Evolutionary conservation across 2,888 invertebrate species (phyloP), one percentile per base, ranked within the genome.

Genomic region (Eupsilia transversa): DNA sequence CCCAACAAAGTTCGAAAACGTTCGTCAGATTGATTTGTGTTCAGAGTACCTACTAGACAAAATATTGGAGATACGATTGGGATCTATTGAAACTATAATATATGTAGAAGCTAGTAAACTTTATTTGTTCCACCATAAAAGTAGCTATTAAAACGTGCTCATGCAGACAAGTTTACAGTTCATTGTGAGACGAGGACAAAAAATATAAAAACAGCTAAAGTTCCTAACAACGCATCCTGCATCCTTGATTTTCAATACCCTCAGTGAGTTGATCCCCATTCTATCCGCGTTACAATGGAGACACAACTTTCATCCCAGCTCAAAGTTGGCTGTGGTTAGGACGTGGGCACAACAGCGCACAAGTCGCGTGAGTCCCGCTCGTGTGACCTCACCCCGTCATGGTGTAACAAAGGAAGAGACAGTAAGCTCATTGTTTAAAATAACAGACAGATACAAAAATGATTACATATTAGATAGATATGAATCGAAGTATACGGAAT

Each of bases 231-330:
- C 60, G 57, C 49, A 54, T 63, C 56, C 59, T 49, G 59, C 52
- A 79, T 61, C 14, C n/a, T 38, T 72, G 65, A 70, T 76, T 60
- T 84, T 79, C 77, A 82, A 77, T 82, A 79, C 35, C 27, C 30
- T 27, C 7, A 43, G 56, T 41, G 43, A 73, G 68, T 66, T 83
- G 71, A 80, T 82, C 74, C 63, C 52, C 64, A 59, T 80, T 81
- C 63, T 76, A 82, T 74, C 66, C 35, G 65, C 60, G 78, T 12
- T 61, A 80, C 71, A 72, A 69, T 63, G 64, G 38, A 68, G 69
- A 74, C 27, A 46, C 41, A 72, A 83, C 41, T 79, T 81, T 77
- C 52, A 60, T 70, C 60, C 63, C 64, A 52, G 69, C 65, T 49
- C 71, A 33, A 63, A 79, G 59, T 79, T 81, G 64, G 54, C 9